These are phyloP conservation scores for Cladopsammia gracilis DNA, from an alignment of 64 coral and sea anemone species.

Conservation along the genomic window DNA sequence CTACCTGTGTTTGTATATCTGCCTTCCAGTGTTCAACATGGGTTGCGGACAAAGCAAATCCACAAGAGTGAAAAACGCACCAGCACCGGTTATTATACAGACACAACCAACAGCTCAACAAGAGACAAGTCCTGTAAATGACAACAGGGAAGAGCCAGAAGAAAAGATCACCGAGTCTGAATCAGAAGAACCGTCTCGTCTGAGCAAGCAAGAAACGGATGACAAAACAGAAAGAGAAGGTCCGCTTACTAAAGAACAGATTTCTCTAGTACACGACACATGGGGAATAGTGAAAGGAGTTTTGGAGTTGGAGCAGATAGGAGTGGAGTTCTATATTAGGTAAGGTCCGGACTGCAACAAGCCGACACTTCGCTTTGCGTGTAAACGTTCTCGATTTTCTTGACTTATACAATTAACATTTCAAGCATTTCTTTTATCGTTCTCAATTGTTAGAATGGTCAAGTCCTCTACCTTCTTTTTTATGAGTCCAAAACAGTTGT, in stretches of 20 bases:
- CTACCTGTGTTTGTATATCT: too few species aligned
- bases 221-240: background rate
- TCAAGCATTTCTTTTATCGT: too few species aligned
- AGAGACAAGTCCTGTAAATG: background rate
- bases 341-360: background rate
- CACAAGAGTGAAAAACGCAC: background rate
- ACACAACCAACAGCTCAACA: background rate
- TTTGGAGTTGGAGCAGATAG: conserved; percentile 2
- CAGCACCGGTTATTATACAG: background rate
- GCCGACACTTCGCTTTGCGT: too few species aligned
- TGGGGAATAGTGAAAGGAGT: conserved; percentile 40
- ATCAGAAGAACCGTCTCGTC: background rate
- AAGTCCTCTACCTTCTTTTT: too few species aligned
- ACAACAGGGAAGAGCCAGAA: background rate
- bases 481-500: too few species aligned
- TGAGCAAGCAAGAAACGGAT: background rate
- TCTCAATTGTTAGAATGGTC: too few species aligned
- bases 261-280: conserved; percentile 19
- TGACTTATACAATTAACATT: too few species aligned
- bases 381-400: too few species aligned
- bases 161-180: background rate
- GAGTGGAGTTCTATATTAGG: conserved; percentile 44
- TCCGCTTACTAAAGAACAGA: conserved; percentile 7
- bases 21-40: background rate
- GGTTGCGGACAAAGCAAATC: conserved; percentile 27